Conservation (phyloP, 2,888 invertebrate species). For the Apodemia mormo region DNA sequence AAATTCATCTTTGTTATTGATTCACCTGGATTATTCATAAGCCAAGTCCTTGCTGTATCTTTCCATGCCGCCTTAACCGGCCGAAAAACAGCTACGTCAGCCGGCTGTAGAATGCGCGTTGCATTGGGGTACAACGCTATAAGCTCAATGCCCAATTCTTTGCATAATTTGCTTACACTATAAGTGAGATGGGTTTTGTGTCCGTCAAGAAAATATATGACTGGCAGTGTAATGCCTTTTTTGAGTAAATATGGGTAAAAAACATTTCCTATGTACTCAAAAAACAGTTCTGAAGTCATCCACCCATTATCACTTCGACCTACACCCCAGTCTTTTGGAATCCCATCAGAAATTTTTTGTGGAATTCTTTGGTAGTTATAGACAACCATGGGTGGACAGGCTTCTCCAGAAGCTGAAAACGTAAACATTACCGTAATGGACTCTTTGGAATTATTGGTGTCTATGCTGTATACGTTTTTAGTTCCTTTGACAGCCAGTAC, state of each 20-base stretch:
- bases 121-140: constrained; percentile 25
- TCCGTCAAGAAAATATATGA: too few relatives aligned
- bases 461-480: constrained; percentile 41
- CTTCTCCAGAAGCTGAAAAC: constrained; percentile 39
- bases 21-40: background rate
- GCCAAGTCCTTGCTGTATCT: background rate
- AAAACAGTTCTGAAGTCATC: too few relatives aligned
- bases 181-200: constrained; percentile 35
- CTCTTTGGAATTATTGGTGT: constrained; percentile 38
- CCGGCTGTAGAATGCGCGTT: constrained; percentile 28
- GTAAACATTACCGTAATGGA: constrained; percentile 43
- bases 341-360: constrained; percentile 23
- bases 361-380: constrained; percentile 20
- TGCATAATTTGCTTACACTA: constrained; percentile 9
- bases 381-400: constrained; percentile 40
- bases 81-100: background rate
- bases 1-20: too few relatives aligned
- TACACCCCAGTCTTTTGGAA: constrained; percentile 42
- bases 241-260: too few relatives aligned
- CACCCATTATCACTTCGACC: constrained; percentile 42
- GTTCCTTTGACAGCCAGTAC: constrained; percentile 36
- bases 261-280: constrained; percentile 40
- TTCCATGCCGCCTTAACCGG: background rate
- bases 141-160: background rate
- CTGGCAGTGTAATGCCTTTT: too few relatives aligned